These are phyloP conservation scores for Pogonocichla stellata DNA, from an alignment of 2,113 vertebrate genomes.

Conservation along the genomic window DNA sequence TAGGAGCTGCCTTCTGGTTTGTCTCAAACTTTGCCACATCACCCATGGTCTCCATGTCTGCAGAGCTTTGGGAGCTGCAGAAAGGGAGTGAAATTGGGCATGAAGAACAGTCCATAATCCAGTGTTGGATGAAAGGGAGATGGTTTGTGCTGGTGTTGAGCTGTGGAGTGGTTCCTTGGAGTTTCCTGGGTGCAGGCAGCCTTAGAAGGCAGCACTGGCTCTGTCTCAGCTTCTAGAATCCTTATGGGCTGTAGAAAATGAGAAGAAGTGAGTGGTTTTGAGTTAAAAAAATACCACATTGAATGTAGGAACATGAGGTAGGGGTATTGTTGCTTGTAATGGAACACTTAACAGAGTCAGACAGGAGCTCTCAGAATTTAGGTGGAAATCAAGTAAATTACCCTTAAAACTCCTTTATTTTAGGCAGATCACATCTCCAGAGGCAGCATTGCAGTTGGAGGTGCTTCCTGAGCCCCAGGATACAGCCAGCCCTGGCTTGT, in stretches of 20 bases:
- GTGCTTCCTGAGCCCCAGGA: background rate
- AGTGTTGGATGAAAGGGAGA: accelerated
- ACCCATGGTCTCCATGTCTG: background rate
- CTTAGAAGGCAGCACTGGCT: background rate
- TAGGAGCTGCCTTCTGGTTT: background rate
- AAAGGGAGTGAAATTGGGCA: background rate
- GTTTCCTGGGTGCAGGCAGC: background rate
- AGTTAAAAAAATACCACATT: accelerated
- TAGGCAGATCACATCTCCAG: background rate
- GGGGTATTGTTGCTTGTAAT: background rate
- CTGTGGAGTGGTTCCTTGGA: background rate
- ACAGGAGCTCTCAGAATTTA: background rate
- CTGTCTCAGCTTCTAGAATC: background rate
- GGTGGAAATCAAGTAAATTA: background rate
- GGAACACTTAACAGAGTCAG: background rate
- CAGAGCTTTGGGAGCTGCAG: background rate
- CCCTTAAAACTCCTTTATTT: background rate
- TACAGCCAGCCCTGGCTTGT: background rate
- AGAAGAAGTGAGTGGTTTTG: background rate
- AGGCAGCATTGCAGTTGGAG: background rate
- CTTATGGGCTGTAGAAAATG: background rate
- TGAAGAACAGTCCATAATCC: background rate
- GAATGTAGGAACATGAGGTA: accelerated
- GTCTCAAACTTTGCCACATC: background rate
- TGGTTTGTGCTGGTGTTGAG: background rate